Evolutionary conservation across 1,140 invertebrate genomes (phyloP).

Genomic region (Parasteatoda tepidariorum): DNA sequence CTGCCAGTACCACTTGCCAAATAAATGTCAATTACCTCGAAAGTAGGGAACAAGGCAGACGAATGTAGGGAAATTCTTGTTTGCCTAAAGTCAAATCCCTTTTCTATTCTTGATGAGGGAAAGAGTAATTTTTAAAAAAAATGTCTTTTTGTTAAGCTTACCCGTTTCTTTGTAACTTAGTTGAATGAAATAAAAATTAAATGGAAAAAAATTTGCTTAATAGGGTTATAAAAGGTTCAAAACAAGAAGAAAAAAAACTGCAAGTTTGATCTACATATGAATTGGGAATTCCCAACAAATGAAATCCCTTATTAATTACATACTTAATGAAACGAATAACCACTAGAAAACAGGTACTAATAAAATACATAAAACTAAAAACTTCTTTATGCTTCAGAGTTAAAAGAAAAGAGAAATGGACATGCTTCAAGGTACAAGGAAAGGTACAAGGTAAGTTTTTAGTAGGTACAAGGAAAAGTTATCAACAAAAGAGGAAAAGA

Average conservation of each 20-base stretch:
- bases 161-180: neutral
- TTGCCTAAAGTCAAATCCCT: conserved; percentile 6
- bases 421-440: no score
- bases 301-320: no score
- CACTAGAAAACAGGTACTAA: no score
- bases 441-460: no score
- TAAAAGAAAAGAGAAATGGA: no score
- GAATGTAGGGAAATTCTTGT: conserved; percentile 28
- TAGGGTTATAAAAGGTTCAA: neutral
- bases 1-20: conserved; percentile 5
- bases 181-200: neutral
- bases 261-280: no score
- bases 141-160: neutral
- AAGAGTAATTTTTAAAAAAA: neutral
- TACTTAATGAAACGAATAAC: no score
- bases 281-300: no score
- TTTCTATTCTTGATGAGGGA: conserved; percentile 4
- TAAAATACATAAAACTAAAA: no score
- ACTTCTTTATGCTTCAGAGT: no score
- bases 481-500: no score
- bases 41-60: neutral
- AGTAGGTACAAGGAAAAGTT: no score
- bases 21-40: conserved; percentile 29
- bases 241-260: neutral
- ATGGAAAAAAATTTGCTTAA: neutral